Evolutionary conservation across 2,113 vertebrate genomes (phyloP).

Genomic region (Myanophis thanlyinensis): DNA sequence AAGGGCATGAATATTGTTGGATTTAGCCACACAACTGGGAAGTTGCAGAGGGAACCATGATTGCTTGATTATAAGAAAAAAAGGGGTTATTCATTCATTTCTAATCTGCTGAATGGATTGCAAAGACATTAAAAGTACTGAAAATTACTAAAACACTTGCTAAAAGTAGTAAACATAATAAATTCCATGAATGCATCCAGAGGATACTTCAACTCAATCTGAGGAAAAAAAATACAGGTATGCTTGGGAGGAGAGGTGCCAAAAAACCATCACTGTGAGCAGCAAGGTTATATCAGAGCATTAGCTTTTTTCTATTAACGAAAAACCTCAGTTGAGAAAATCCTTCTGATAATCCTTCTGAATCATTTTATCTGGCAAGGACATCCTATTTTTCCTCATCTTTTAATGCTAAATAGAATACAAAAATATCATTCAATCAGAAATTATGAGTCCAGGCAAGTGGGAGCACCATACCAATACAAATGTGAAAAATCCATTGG

Average conservation of each 20-base stretch:
- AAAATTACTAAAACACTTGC: background rate
- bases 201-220: background rate
- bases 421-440: background rate
- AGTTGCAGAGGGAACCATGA: background rate
- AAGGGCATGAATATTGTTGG: background rate
- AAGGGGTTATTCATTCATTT: background rate
- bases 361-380: background rate
- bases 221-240: background rate
- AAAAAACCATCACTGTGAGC: background rate
- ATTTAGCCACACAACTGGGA: background rate
- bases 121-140: background rate
- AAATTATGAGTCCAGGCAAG: background rate
- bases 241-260: background rate
- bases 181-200: background rate
- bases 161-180: background rate
- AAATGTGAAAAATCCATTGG: background rate
- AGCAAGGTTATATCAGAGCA: background rate
- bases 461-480: background rate
- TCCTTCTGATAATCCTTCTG: background rate
- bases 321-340: background rate
- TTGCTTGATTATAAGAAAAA: background rate
- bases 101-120: background rate
- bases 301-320: background rate
- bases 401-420: background rate
- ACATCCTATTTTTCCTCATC: background rate